Base-by-base conservation (phyloP, 2,888 invertebrate genomes). In the Phaonia tiefii region DNA sequence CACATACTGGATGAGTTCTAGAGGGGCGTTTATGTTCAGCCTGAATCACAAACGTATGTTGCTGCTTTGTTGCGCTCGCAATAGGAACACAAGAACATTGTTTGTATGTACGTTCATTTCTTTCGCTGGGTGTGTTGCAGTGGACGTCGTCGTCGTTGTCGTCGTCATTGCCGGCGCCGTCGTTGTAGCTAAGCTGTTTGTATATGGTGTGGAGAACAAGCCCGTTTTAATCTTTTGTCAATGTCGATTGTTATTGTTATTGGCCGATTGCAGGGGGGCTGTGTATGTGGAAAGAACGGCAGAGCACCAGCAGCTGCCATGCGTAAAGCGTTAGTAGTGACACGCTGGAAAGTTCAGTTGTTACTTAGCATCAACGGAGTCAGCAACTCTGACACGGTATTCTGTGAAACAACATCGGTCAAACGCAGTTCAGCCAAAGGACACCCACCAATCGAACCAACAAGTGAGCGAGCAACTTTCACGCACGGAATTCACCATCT, bases 361-460 rank as follows among this genome's bases (percentile, higher is more conserved):
- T 86, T 85, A 86, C 83, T 85, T 86, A 86, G 85, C 87, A 86
- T 85, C 87, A 87, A 88, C 86, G 87, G 85, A 87, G 87, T 87
- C 87, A 87, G 87, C 88, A 82, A 84, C 84, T 83, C 80, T 76
- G 78, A 75, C 58, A 65, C 83, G 79, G 77, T 26, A 70, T 46
- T 66, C 25, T 17, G 63, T 63, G 42, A 42, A 42, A 39, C 22
- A 17, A 63, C 51, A 22, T 51, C 20, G 11, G 51, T 4, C 22
- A 20, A 11, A 42, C 13, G 13, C 10, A 22, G 1, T 22, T 8
- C 54, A 37, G 2, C 20, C n/a, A 10, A 37, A 63, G 63, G 63
- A 63, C 42, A 10, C 63, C 8, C 42, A 10, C 63, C 8, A 11
- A 63, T 8, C 22, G 13, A 54, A 20, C 22, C 5, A 63, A 11